These are phyloP conservation scores for Mermis nigrescens DNA, from an alignment of 2,888 invertebrate species.

Conservation along the genomic window DNA sequence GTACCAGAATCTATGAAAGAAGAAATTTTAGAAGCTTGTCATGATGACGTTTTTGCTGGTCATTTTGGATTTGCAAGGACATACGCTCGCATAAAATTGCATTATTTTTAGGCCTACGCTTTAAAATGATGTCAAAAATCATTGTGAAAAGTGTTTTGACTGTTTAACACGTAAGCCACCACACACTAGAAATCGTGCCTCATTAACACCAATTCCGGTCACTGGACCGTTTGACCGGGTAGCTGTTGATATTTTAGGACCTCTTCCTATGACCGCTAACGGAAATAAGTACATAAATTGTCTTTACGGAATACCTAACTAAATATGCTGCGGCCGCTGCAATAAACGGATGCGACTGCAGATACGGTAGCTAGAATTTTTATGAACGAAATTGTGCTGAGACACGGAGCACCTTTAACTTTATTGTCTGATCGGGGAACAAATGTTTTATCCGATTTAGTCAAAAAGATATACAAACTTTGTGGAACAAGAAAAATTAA, in stretches of 20 bases:
- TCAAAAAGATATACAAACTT: neutral
- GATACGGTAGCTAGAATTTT: neutral
- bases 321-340: neutral
- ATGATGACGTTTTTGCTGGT: slow-evolving; percentile 1
- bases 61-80: neutral
- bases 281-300: slow-evolving; percentile 8
- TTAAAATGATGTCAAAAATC: neutral
- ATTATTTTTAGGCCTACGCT: neutral
- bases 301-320: slow-evolving; percentile 4
- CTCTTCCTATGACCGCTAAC: neutral
- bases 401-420: neutral
- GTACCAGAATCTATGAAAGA: neutral
- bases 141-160: neutral
- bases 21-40: neutral
- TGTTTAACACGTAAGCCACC: neutral
- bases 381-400: neutral
- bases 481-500: neutral
- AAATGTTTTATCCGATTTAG: neutral
- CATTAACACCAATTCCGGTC: neutral
- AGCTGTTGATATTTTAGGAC: neutral
- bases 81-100: neutral
- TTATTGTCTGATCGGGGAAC: neutral
- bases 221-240: neutral
- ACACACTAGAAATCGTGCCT: neutral
- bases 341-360: neutral